Evolutionary conservation across 2,888 invertebrate species (phyloP), one percentile per base, ranked within the genome.

Genomic region (Mimachlamys varia): DNA sequence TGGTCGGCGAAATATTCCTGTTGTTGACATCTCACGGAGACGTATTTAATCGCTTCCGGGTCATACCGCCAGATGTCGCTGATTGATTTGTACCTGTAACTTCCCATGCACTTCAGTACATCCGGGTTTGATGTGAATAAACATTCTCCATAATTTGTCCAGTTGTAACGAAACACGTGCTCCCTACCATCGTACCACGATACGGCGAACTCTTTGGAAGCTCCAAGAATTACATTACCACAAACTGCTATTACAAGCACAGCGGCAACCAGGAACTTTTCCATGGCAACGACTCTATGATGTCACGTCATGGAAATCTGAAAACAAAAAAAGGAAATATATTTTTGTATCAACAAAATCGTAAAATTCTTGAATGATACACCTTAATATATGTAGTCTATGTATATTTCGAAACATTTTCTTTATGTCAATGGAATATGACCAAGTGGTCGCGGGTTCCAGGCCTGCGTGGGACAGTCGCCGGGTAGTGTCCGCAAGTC

Each of bases 1-100:
- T 89, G 89, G 38, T 62, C 76, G 4, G 90, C n/a, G 76, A 89
- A 92, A 76, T 89, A 90, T 49, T 88, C 90, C 38, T 92, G 92
- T 44, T 88, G 38, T 87, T 89, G 89, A 89, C 92, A 92, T 0
- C 88, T 88, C 12, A 92, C 90, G 15, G 92, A 90, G 15, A 92
- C 22, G 37, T 92, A 92, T 7, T 87, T 13, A 5, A 92, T 76
- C n/a, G 53, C 37, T 13, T 58, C n/a, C 17, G 92, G 90, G 0
- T 88, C 22, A 44, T 91, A 92, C 12, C 89, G 87, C 92, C 92
- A 92, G 4, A 62, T n/a, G 22, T 87, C 87, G 22, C 37, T 53
- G 27, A 92, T 88, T n/a, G 58, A 27, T 76, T 92, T 87, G 89
- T 90, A 92, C 5, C 27, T 62, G 17, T 89, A 88, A 87, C 89